Evolutionary conservation across 1,140 invertebrate species (phyloP), one percentile per base, ranked within the genome.

Genomic region (Heliothis virescens): DNA sequence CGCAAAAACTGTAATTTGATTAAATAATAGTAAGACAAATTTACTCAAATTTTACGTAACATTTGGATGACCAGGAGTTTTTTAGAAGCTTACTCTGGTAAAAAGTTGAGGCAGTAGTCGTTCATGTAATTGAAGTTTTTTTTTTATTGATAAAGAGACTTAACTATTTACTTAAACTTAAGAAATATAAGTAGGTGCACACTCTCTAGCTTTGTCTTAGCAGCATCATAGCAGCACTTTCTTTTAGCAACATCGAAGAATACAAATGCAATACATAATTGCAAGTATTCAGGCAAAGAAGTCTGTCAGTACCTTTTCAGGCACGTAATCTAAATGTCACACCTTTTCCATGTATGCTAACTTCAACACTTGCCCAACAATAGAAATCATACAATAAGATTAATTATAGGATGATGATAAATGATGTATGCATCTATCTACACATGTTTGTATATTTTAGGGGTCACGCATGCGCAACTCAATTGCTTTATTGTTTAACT

Each of bases 381-480:
- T 62, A 60, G 72, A 60, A 60, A 60, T 16, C 60, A 48, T 26
- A 74, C 72, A 74, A 74, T 74, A 52, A 74, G 72, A 74, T 60
- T 59, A 60, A 74, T 74, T 74, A 74, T 60, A 57, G 26, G 0
- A 4, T 60, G 34, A 47, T 74, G 72, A 74, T 74, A 16, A 48
- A 74, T 74, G 72, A 74, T 26, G 57, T 50, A 16, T 60, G 21
- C 15, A 60, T 53, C 7, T n/a, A 41, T 52, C 47, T 5, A 69
- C 47, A 18, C 11, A 57, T 41, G 21, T 57, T 55, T 53, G 29
- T 21, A 57, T 62, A 60, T 74, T 74, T 59, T 18, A 74, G n/a
- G 41, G 72, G 72, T 74, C 72, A 74, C 57, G 57, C 29, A 34
- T 41, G 21, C n/a, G 69, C 15, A 55, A 72, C 13, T 1, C 26